Percentiles rank a stretch among this genome's conserved stretches.
These are phyloP conservation scores for Lophotriccus pileatus DNA, from an alignment of 2,797 vertebrate genomes.

Conservation along the genomic window DNA sequence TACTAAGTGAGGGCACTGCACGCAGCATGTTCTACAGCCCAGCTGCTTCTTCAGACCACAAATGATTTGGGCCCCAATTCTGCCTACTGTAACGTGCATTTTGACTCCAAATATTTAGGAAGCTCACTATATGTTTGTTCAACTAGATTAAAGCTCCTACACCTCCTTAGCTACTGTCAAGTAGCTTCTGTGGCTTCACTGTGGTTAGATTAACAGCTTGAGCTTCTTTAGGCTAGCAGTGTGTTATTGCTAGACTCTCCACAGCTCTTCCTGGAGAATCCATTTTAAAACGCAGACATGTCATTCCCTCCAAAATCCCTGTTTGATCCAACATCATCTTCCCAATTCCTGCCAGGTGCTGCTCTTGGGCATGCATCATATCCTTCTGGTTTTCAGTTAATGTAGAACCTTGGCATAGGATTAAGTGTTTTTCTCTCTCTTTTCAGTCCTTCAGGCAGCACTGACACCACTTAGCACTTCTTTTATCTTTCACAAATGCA, in stretches of 20 bases:
- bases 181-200: not conserved
- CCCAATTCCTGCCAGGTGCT: not conserved
- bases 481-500: not conserved
- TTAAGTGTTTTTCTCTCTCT: not conserved
- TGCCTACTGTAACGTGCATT: not conserved
- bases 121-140: not conserved
- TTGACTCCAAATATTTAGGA: not conserved
- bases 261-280: not conserved
- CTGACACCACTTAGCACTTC: not conserved
- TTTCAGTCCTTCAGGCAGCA: not conserved
- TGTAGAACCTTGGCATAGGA: not conserved
- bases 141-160: not conserved
- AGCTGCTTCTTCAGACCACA: not conserved
- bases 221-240: not conserved
- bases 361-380: not conserved
- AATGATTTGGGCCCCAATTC: not conserved
- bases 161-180: not conserved
- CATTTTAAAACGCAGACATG: not conserved
- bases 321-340: not conserved
- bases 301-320: not conserved
- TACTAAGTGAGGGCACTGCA: not conserved
- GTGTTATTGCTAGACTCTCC: not conserved
- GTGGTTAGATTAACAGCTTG: not conserved
- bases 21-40: fast-evolving
- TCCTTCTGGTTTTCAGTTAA: not conserved